Percentiles rank a stretch among this genome's conserved stretches.
Conservation (phyloP, 2,888 invertebrate species). For the Halictus quadricinctus region DNA sequence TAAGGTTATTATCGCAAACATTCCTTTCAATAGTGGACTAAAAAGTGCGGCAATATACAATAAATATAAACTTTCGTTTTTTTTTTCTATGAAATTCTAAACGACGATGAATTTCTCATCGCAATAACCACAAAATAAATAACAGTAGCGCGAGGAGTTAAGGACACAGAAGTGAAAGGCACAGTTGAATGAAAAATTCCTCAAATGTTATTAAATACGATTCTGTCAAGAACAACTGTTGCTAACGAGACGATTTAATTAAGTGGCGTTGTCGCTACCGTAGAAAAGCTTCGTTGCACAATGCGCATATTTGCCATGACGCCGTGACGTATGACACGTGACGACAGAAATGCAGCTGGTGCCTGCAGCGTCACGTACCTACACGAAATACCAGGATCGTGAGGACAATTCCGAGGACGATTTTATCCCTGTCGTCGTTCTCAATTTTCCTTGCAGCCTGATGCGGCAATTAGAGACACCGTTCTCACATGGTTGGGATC, state of each 20-base stretch:
- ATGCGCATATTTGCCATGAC: slow-evolving; percentile 19
- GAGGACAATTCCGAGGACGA: slow-evolving; percentile 12
- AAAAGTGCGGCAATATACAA: too few species aligned
- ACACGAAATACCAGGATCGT: slow-evolving; percentile 1
- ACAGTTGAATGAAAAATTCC: background rate
- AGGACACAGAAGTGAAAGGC: background rate
- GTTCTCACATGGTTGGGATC: background rate
- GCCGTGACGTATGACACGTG: slow-evolving; percentile 12
- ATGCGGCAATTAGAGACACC: background rate
- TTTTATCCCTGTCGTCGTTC: slow-evolving; percentile 18
- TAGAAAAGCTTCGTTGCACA: slow-evolving; percentile 2
- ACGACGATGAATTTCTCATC: too few species aligned
- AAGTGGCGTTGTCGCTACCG: slow-evolving; percentile 3
- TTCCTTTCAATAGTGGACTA: too few species aligned
- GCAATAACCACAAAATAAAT: too few species aligned
- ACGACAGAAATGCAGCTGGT: background rate
- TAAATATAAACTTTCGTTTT: too few species aligned
- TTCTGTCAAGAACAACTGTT: background rate
- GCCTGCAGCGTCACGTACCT: slow-evolving; percentile 2
- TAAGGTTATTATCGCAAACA: too few species aligned
- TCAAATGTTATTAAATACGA: background rate
- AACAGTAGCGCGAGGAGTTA: background rate
- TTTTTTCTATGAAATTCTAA: too few species aligned
- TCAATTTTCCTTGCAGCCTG: background rate
- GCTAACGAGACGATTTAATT: slow-evolving; percentile 6